A percentile compares a stretch with the other conserved stretches of the same genome.
Evolutionary conservation across 2,797 vertebrate genomes (phyloP).

Genomic region (Coccyzus lansbergi): DNA sequence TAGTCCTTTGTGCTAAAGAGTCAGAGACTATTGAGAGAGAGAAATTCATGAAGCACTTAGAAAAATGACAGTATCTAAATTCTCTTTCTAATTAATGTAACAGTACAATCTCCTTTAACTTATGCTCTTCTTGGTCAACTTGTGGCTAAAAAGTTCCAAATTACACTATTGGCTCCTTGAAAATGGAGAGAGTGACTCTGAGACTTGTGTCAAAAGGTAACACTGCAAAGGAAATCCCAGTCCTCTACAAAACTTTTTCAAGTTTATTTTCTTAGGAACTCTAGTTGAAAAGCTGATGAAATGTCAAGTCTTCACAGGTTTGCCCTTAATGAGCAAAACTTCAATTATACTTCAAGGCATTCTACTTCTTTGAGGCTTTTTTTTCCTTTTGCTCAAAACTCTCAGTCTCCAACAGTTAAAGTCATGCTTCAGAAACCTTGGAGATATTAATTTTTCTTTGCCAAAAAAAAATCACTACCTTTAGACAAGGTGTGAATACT

Average conservation of each 20-base stretch:
- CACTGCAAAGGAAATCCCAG: not conserved
- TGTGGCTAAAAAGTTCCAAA: not conserved
- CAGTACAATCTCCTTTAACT: not conserved
- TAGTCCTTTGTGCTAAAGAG: not conserved
- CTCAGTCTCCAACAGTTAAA: conserved; percentile 2
- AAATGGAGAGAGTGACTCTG: not conserved
- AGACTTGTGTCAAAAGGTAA: conserved; percentile 15
- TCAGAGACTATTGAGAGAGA: not conserved
- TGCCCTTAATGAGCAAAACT: conserved; percentile 57
- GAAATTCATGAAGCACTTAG: not conserved
- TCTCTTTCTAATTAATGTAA: not conserved
- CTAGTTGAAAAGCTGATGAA: conserved; percentile 18
- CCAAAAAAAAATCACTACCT: not conserved
- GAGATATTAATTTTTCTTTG: conserved; percentile 37
- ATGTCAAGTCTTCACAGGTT: conserved; percentile 36
- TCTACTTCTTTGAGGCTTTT: conserved; percentile 27
- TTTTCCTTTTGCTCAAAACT: not conserved
- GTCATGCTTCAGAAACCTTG: not conserved
- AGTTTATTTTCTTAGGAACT: conserved; percentile 21
- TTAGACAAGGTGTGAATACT: not conserved
- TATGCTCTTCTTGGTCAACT: not conserved
- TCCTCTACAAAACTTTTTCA: not conserved
- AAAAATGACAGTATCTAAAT: not conserved
- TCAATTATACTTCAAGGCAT: conserved; percentile 59
- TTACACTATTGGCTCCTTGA: not conserved